Conservation (phyloP, 2,888 invertebrate species). For the Agrotis ipsilon region DNA sequence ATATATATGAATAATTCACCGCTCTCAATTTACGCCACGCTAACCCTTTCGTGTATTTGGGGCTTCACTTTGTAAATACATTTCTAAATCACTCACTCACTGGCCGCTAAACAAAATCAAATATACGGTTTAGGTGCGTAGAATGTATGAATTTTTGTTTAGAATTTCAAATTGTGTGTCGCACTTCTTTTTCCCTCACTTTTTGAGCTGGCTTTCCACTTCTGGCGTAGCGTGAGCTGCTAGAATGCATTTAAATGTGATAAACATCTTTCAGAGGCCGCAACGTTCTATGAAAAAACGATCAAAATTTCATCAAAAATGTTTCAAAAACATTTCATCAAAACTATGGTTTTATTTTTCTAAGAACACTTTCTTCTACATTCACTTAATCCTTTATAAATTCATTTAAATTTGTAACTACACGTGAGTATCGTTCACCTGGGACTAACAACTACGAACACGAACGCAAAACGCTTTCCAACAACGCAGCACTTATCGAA, state of each 20-base stretch:
- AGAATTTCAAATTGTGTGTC: constrained; percentile 76
- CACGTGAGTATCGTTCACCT: not conserved
- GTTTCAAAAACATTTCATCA: not conserved
- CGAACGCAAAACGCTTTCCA: constrained; percentile 23
- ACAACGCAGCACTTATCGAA: constrained; percentile 34
- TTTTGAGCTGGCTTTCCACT: constrained; percentile 59
- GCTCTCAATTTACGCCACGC: constrained; percentile 84
- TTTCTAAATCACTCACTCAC: constrained; percentile 85
- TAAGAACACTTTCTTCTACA: not conserved
- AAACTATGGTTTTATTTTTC: not conserved
- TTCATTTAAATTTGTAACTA: not conserved
- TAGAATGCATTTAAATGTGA: constrained; percentile 23
- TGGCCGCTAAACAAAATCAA: constrained; percentile 76
- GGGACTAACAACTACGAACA: constrained; percentile 5
- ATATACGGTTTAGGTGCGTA: constrained; percentile 73
- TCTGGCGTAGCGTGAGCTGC: constrained; percentile 52
- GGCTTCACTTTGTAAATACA: constrained; percentile 87
- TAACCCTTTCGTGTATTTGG: constrained; percentile 87
- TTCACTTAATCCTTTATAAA: too few relatives aligned
- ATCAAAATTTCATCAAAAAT: not conserved
- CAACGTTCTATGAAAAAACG: not conserved
- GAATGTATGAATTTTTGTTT: constrained; percentile 74
- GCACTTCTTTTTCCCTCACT: constrained; percentile 67
- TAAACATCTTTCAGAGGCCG: not conserved
- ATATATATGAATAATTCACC: constrained; percentile 86